Base-by-base conservation (phyloP, 2,113 vertebrate species). In the Lampris megalopsis region DNA sequence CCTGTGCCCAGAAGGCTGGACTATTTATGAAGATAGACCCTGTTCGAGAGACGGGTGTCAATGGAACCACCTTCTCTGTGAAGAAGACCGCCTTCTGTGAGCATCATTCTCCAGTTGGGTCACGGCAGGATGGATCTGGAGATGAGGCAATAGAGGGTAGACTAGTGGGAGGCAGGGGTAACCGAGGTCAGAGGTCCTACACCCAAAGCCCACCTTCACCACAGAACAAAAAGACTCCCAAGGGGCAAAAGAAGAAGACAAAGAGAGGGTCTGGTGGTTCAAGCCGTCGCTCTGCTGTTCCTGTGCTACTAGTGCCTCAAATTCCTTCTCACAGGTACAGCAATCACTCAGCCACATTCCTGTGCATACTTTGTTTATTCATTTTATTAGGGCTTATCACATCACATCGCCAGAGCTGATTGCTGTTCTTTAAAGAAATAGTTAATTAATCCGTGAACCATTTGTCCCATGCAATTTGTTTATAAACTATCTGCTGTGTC, bases 11-110 rank as follows among this genome's bases (percentile, higher is more conserved):
- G 86, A 94, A 95, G 64, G 96, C 97, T 0, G 98, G 97, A 4
- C 95, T 99, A 52, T 99, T 97, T 84, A 98, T 99, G 98, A 99
- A 99, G 92, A 98, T 99, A 0, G 97, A 99, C 42, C 97, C 98
- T 1, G 96, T 98, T 79, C 93, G 97, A 5, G 98, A 99, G 90
- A 99, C 96, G 0, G 93, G 94, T 10, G 88, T 96, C 77, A 97
- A 98, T 0, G 97, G 97, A n/a, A 99, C 97, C 0, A 99, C 96
- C 0, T 99, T 99, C 90, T 96, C 96, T 1, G 98, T 99, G 79
- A 97, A 97, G 79, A 99, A 99, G 88, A 99, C 97, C 0, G 98
- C 97, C 58, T 99, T 95, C 82, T 99, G 98, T 37, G 97, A 93
- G 87, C 95, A 94, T 49, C 98, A 99, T 75, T 97, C 97, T 0